These are phyloP conservation scores for Ctena decussata DNA, from an alignment of 2,888 invertebrate genomes.

Conservation along the genomic window DNA sequence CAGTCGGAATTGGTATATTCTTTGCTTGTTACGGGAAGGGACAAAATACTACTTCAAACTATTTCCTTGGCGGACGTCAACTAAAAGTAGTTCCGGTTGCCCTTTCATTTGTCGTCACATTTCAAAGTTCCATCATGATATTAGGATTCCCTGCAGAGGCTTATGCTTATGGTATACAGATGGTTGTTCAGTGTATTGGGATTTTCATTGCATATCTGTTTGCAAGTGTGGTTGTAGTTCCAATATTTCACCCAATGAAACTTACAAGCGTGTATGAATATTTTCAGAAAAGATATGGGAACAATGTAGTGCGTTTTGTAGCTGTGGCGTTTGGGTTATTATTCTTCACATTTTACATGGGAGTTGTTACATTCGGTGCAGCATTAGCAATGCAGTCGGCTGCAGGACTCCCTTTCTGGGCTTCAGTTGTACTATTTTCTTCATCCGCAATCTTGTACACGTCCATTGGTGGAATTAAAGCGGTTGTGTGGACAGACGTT, in stretches of 20 bases:
- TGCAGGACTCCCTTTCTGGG: conserved; percentile 1
- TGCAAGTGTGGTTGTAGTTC: background rate
- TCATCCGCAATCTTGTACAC: no score
- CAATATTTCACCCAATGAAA: no score
- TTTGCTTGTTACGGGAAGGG: no score
- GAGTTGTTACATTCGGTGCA: conserved; percentile 12
- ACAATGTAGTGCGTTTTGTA: conserved; percentile 9
- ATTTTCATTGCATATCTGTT: background rate
- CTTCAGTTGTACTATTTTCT: conserved; percentile 14
- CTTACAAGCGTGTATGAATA: no score
- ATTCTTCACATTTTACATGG: conserved; percentile 17
- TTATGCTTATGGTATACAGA: conserved; percentile 31
- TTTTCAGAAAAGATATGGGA: background rate
- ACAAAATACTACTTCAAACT: conserved; percentile 33
- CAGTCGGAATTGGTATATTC: conserved; percentile 5
- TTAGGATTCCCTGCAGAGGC: conserved; percentile 43
- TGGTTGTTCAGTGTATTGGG: background rate
- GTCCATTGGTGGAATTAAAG: conserved; percentile 24
- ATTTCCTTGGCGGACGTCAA: conserved; percentile 43
- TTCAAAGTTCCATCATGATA: conserved; percentile 41
- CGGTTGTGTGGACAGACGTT: conserved; percentile 29
- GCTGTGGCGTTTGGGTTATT: background rate
- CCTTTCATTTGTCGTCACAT: conserved; percentile 42
- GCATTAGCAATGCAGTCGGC: conserved; percentile 21
- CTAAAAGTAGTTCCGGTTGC: no score